A percentile compares a stretch with the other conserved stretches of the same genome.
These are phyloP conservation scores for Empis stercorea DNA, from an alignment of 2,888 invertebrate genomes.

Conservation along the genomic window DNA sequence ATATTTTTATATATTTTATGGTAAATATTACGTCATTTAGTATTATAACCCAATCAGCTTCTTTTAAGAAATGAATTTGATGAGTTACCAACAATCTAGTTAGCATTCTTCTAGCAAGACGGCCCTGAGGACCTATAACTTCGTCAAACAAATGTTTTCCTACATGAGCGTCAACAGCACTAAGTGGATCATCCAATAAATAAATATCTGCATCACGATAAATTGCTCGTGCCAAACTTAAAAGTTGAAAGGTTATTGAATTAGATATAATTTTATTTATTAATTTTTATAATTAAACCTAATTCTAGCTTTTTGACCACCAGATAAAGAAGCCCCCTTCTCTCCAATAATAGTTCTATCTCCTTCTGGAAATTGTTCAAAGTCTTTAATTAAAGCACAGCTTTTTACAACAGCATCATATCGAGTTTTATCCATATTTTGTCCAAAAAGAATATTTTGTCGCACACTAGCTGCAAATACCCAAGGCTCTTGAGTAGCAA, in stretches of 20 bases:
- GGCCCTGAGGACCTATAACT: slow-evolving; percentile 43
- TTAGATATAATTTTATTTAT: background rate
- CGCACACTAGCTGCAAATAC: slow-evolving; percentile 61
- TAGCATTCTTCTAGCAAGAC: slow-evolving; percentile 39
- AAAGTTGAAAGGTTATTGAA: background rate
- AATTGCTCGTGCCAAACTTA: slow-evolving; percentile 16
- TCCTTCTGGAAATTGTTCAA: slow-evolving; percentile 41
- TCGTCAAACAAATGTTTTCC: slow-evolving; percentile 55
- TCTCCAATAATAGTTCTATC: slow-evolving; percentile 48
- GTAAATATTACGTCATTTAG: slow-evolving; percentile 40
- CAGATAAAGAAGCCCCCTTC: slow-evolving; percentile 46
- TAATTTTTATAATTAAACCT: slow-evolving; percentile 18
- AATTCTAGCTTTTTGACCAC: slow-evolving; percentile 57
- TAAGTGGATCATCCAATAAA: slow-evolving; percentile 60
- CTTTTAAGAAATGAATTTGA: slow-evolving; percentile 54
- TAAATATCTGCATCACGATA: slow-evolving; percentile 52
- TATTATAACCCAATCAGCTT: slow-evolving; percentile 44
- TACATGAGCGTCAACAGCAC: slow-evolving; percentile 61
- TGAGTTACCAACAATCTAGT: slow-evolving; percentile 63
- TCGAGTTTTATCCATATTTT: slow-evolving; percentile 20
- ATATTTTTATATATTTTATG: background rate
- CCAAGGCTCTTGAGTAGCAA: slow-evolving; percentile 80
- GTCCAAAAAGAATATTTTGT: slow-evolving; percentile 79
- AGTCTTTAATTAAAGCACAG: slow-evolving; percentile 38
- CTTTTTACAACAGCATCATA: slow-evolving; percentile 34